Base-by-base conservation (phyloP, 1,140 invertebrate genomes). In the Drosophila virilis region DNA sequence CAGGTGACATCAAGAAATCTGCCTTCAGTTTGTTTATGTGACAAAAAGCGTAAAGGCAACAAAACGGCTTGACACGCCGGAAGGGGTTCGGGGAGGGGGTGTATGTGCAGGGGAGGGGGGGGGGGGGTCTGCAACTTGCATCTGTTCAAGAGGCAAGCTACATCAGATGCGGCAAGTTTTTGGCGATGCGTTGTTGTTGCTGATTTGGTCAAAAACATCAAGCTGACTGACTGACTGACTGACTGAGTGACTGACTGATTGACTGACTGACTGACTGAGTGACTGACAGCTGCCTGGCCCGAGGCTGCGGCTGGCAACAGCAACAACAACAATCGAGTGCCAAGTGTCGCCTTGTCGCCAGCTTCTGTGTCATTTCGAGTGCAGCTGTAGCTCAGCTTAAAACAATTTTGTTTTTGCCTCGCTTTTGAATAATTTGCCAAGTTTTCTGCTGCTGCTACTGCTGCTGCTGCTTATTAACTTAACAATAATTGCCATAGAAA, bases 181-280 rank as follows among this genome's bases (percentile, higher is more conserved):
- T 59, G 69, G 60, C 74, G 77, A 80, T 64, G 68, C 73, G 72
- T 84, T 43, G 78, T 85, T 86, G 83, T 88, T 77, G 88, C 84
- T 80, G 84, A 80, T 89, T 89, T 89, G 84, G 84, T 90, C 84
- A 89, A 80, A 83, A 89, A 80, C 80, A 86, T 89, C 80, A 73
- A 80, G 78, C 60, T 12, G 48, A 67, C 55, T 40, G 57, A 59
- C 17, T 42, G 48, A 45, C 40, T 35, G 32, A 32, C 42, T 45
- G 58, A 78, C 64, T 52, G 61, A 51, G 35, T 64, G 52, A 57
- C 15, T 6, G 43, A 22, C 38, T 60, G 66, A 57, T 37, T 42
- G 22, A 22, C 6, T 46, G 32, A 22, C 72, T 45, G 77, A 48
- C 51, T 35, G 61, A 57, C 71, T 42, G 43, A 15, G 8, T 42